Evolutionary conservation across 2,797 vertebrate genomes (phyloP).

Genomic region (Mico argentatus): DNA sequence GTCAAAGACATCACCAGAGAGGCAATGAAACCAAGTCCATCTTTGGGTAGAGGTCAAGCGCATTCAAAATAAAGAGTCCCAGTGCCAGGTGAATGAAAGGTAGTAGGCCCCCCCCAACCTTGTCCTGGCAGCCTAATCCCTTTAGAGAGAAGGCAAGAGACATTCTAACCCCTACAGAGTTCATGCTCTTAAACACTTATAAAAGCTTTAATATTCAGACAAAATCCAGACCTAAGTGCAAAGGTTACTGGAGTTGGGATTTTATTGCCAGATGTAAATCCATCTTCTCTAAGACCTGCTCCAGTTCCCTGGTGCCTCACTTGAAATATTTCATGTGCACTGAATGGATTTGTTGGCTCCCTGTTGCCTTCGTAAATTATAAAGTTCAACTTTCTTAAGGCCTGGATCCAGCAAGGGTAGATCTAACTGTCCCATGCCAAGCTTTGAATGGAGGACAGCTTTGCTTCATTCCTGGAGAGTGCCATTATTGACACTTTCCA

Average conservation of each 20-base stretch:
- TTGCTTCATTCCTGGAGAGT: background rate
- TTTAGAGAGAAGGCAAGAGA: slow-evolving; percentile 33
- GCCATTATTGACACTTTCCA: background rate
- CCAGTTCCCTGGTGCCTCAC: slow-evolving; percentile 64
- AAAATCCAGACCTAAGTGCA: slow-evolving; percentile 79
- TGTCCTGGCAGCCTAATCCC: background rate
- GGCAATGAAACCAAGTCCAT: background rate
- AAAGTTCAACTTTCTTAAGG: slow-evolving; percentile 62
- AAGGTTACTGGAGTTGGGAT: slow-evolving; percentile 76
- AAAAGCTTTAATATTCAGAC: slow-evolving; percentile 77
- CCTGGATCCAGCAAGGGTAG: slow-evolving; percentile 18
- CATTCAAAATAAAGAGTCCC: background rate
- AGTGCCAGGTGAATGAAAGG: background rate
- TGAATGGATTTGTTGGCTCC: slow-evolving; percentile 78
- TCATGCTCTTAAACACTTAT: slow-evolving; percentile 75
- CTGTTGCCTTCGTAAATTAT: slow-evolving; percentile 73
- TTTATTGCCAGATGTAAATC: slow-evolving; percentile 80
- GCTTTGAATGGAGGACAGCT: background rate
- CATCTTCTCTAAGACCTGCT: slow-evolving; percentile 73
- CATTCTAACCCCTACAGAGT: slow-evolving; percentile 61
- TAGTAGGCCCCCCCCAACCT: background rate
- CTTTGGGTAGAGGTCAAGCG: background rate
- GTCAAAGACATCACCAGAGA: background rate
- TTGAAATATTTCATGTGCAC: slow-evolving; percentile 74
- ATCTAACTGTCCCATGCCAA: background rate